A percentile compares a stretch with the other conserved stretches of the same genome.
Evolutionary conservation across 2,113 vertebrate species (phyloP).

Genomic region (Mobula birostris): DNA sequence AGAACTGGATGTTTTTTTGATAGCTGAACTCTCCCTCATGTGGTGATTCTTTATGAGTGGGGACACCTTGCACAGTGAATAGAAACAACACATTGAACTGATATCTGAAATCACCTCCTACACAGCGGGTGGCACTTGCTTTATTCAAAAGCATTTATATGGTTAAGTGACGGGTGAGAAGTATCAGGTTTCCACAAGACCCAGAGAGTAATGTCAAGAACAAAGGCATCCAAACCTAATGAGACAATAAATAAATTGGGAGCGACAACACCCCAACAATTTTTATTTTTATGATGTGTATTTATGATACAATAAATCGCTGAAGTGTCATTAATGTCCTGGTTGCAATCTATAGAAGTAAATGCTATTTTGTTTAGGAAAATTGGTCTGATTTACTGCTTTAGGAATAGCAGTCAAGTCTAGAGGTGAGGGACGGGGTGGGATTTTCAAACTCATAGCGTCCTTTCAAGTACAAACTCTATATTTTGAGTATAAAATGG

Average conservation of each 20-base stretch:
- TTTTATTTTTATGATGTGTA: constrained; percentile 22
- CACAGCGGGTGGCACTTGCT: background rate
- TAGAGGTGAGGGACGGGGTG: background rate
- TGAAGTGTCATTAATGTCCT: constrained; percentile 4
- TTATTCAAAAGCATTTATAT: background rate
- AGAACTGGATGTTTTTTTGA: background rate
- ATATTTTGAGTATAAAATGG: background rate
- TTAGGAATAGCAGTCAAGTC: background rate
- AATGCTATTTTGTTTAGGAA: constrained; percentile 21
- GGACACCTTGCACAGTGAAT: background rate
- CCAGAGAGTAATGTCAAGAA: background rate
- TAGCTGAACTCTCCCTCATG: background rate
- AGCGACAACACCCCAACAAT: constrained; percentile 22
- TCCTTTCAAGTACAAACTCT: background rate
- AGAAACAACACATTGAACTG: constrained; percentile 19
- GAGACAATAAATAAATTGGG: constrained; percentile 34
- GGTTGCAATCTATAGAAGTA: background rate
- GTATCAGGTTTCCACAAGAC: background rate
- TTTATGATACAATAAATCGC: constrained; percentile 29
- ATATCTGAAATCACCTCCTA: background rate
- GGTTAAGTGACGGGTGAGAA: background rate
- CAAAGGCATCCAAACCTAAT: constrained; percentile 23
- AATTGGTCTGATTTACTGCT: constrained; percentile 1
- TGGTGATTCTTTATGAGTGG: background rate
- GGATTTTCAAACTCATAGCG: background rate